Evolutionary conservation across 2,888 invertebrate genomes (phyloP).

Genomic region (Exephanes ischioxanthus): DNA sequence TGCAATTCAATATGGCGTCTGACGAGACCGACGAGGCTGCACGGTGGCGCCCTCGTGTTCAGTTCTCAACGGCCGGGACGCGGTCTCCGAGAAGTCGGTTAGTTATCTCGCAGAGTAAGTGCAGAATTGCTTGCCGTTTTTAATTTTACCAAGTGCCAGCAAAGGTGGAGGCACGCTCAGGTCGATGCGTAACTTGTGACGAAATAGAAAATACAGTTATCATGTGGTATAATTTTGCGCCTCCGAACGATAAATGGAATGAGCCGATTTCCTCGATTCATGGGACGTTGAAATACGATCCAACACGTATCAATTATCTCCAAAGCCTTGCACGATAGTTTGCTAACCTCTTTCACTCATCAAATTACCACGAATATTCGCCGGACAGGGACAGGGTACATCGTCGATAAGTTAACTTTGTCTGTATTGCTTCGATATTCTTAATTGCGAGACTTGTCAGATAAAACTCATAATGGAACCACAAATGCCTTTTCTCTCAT

Average conservation of each 20-base stretch:
- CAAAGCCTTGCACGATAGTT: too few species aligned
- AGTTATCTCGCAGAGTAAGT: neutral
- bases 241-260: neutral
- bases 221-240: neutral
- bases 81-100: too few species aligned
- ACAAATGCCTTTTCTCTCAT: neutral
- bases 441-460: neutral
- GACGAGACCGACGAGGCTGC: neutral
- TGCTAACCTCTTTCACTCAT: too few species aligned
- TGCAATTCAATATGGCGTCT: constrained; percentile 76
- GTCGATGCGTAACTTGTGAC: neutral
- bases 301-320: neutral
- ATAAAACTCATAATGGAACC: neutral
- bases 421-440: neutral
- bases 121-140: neutral
- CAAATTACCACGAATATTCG: too few species aligned
- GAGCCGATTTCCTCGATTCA: neutral
- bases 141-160: neutral
- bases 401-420: neutral
- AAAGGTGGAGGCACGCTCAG: neutral
- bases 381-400: too few species aligned
- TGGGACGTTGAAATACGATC: neutral
- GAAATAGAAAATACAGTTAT: neutral
- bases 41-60: constrained; percentile 36
- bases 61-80: neutral